Percentiles rank a stretch among this genome's conserved stretches.
These are phyloP conservation scores for Tichodroma muraria DNA, from an alignment of 2,113 vertebrate genomes.

Conservation along the genomic window DNA sequence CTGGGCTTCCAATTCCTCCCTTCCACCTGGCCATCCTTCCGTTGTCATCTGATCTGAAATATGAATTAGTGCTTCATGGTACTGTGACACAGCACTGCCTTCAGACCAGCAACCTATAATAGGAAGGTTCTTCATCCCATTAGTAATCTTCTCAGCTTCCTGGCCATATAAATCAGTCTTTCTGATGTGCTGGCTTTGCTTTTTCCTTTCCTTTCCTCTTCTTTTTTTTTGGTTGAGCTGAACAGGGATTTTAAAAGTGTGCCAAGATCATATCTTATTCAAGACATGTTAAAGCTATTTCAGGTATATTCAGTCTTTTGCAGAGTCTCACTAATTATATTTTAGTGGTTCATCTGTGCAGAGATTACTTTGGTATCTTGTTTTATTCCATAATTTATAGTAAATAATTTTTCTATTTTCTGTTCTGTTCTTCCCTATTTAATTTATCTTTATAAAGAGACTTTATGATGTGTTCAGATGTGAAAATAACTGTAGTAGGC, in stretches of 20 bases:
- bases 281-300: slow-evolving; percentile 38
- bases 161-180: not conserved
- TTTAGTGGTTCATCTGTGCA: slow-evolving; percentile 27
- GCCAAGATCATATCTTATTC: slow-evolving; percentile 28
- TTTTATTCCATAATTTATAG: slow-evolving; percentile 40
- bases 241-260: not conserved
- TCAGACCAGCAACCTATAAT: not conserved
- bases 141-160: not conserved
- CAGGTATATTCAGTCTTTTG: slow-evolving; percentile 21
- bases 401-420: slow-evolving; percentile 60
- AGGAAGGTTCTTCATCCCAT: not conserved
- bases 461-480: slow-evolving; percentile 6
- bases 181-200: not conserved
- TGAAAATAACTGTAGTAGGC: slow-evolving; percentile 15
- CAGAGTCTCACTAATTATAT: slow-evolving; percentile 31
- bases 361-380: slow-evolving; percentile 1
- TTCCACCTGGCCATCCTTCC: not conserved
- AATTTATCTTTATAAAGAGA: slow-evolving; percentile 15
- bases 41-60: not conserved
- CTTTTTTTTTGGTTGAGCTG: not conserved
- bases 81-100: not conserved
- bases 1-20: not conserved
- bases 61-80: not conserved
- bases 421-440: not conserved
- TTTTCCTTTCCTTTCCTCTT: not conserved